A percentile compares a stretch with the other conserved stretches of the same genome.
Evolutionary conservation across 2,888 invertebrate species (phyloP).

Genomic region (Lomographa bimaculata): DNA sequence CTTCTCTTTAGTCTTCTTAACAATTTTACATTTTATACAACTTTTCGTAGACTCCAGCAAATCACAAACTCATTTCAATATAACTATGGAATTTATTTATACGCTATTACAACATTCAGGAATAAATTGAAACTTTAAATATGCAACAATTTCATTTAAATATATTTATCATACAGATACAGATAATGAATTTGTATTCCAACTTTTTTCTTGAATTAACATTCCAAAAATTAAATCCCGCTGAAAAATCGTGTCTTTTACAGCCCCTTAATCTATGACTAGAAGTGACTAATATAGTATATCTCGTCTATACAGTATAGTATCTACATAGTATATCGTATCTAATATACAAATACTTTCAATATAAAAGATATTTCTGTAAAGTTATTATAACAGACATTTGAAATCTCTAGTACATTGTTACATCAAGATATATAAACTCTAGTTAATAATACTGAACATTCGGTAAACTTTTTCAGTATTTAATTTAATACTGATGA

Average conservation of each 20-base stretch:
- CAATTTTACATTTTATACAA: conserved; percentile 54
- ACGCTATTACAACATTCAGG: conserved; percentile 11
- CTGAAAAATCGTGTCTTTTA: conserved; percentile 58
- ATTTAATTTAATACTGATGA: not conserved
- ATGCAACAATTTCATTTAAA: conserved; percentile 7
- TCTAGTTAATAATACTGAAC: conserved; percentile 4
- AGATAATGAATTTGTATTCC: conserved; percentile 6
- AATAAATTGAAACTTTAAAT: conserved; percentile 11
- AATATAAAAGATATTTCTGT: not conserved
- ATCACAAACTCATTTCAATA: conserved; percentile 25
- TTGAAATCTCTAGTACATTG: not conserved
- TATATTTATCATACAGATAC: conserved; percentile 5
- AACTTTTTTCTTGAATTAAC: conserved; percentile 10
- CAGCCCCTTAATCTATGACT: conserved; percentile 75
- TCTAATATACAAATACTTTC: not conserved
- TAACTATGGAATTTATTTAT: conserved; percentile 33
- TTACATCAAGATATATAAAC: not conserved
- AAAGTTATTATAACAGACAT: not conserved
- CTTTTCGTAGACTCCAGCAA: conserved; percentile 17
- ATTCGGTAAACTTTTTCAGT: not conserved
- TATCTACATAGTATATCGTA: not conserved
- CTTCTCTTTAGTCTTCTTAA: conserved; percentile 57
- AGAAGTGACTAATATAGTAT: conserved; percentile 54
- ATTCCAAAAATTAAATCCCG: conserved; percentile 13
- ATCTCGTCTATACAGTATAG: conserved; percentile 7